Conservation (phyloP, 2,113 vertebrate species). For the Egretta garzetta region DNA sequence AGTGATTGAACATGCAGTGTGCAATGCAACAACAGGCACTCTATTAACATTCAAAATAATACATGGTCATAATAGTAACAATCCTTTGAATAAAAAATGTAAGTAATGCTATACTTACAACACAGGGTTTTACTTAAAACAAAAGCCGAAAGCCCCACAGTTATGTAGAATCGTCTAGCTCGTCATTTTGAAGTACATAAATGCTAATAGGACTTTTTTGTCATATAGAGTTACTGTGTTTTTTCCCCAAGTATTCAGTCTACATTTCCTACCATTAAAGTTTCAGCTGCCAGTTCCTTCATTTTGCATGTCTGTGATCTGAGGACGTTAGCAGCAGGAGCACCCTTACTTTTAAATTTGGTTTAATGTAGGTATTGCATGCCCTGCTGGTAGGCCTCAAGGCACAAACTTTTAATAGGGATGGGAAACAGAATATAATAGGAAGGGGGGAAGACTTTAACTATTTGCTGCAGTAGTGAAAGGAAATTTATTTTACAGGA, state of each 20-base stretch:
- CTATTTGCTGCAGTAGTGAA: conserved; percentile 46
- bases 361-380: conserved; percentile 80
- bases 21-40: background rate
- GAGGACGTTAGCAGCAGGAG: conserved; percentile 79
- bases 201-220: conserved; percentile 70
- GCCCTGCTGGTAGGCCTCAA: conserved; percentile 81
- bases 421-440: conserved; percentile 63
- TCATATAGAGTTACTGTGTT: conserved; percentile 55
- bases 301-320: conserved; percentile 82
- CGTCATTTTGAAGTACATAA: conserved; percentile 56
- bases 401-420: conserved; percentile 77
- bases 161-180: conserved; percentile 4
- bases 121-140: conserved; percentile 24
- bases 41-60: background rate
- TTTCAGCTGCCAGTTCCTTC: conserved; percentile 81
- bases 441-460: conserved; percentile 29
- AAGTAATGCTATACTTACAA: background rate
- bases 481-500: background rate
- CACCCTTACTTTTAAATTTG: conserved; percentile 84
- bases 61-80: background rate
- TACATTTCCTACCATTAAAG: conserved; percentile 75
- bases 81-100: background rate
- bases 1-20: background rate
- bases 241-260: conserved; percentile 66
- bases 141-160: conserved; percentile 4